Evolutionary conservation across 2,113 vertebrate genomes (phyloP).

Genomic region (Peromyscus polionotus): DNA sequence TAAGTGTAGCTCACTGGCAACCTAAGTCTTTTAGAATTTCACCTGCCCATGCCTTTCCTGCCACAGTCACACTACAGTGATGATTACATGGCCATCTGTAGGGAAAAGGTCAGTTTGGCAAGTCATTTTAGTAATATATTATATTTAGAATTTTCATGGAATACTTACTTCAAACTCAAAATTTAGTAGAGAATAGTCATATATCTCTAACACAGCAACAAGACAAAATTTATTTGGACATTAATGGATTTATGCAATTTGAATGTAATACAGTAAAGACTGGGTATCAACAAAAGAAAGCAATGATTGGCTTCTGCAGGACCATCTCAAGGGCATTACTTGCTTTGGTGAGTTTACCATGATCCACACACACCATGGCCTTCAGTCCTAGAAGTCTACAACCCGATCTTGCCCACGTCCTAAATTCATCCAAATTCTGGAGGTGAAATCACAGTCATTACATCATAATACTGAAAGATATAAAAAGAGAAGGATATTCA

Average conservation of each 20-base stretch:
- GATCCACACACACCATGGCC: conserved; percentile 11
- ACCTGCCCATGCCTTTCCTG: neutral
- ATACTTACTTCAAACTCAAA: conserved; percentile 55
- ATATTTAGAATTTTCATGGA: conserved; percentile 49
- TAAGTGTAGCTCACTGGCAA: neutral
- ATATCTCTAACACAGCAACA: conserved; percentile 53
- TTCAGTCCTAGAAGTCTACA: conserved; percentile 57
- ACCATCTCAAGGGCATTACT: conserved; percentile 26
- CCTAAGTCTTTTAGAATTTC: conserved; percentile 34
- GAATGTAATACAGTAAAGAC: conserved; percentile 61
- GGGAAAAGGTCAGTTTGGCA: neutral
- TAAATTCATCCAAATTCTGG: conserved; percentile 66
- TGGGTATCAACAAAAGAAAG: conserved; percentile 47
- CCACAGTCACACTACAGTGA: conserved; percentile 23
- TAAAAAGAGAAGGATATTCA: conserved; percentile 64
- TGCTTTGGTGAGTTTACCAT: conserved; percentile 61
- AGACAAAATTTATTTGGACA: conserved; percentile 56
- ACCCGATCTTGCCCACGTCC: conserved; percentile 59
- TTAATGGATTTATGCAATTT: conserved; percentile 56
- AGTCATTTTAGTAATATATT: conserved; percentile 47
- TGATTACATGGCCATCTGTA: neutral
- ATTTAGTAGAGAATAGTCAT: conserved; percentile 16
- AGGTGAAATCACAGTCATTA: conserved; percentile 49
- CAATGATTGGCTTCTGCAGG: conserved; percentile 30
- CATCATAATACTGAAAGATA: conserved; percentile 71